Evolutionary conservation across 1,140 invertebrate species (phyloP).

Genomic region (Drosophila kepulauana): DNA sequence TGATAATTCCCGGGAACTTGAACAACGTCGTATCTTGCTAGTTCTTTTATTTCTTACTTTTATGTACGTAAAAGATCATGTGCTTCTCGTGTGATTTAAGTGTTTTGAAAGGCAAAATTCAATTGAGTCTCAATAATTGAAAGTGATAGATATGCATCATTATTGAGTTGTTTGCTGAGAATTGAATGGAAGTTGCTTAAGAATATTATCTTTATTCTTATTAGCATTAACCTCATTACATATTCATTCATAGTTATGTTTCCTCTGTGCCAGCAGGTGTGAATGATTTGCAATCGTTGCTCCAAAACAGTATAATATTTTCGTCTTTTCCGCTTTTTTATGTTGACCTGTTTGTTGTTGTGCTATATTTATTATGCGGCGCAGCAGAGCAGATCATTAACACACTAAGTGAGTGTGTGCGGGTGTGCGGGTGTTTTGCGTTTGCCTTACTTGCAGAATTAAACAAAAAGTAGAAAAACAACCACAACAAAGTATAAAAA

Average conservation of each 20-base stretch:
- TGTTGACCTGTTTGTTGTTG: slow-evolving; percentile 16
- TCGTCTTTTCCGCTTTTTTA: slow-evolving; percentile 8
- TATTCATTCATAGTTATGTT: too few relatives aligned
- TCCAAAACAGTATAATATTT: background rate
- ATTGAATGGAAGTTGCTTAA: too few relatives aligned
- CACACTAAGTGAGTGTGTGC: slow-evolving; percentile 27
- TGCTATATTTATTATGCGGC: slow-evolving; percentile 52
- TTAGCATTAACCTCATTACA: background rate
- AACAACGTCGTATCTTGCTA: slow-evolving; percentile 25
- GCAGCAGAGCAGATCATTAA: slow-evolving; percentile 70
- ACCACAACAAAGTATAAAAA: slow-evolving; percentile 9
- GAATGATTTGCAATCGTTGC: slow-evolving; percentile 32
- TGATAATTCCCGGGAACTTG: slow-evolving; percentile 56
- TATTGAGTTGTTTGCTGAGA: too few relatives aligned
- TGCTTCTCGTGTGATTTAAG: slow-evolving; percentile 12
- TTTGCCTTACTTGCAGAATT: slow-evolving; percentile 15
- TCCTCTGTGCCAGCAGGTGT: background rate
- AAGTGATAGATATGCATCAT: background rate
- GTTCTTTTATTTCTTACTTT: slow-evolving; percentile 15
- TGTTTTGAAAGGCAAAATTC: slow-evolving; percentile 1
- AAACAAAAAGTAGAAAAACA: slow-evolving; percentile 11
- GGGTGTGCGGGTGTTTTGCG: slow-evolving; percentile 16
- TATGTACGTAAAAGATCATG: slow-evolving; percentile 7
- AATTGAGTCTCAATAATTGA: background rate
- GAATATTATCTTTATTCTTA: background rate